Percentiles rank a stretch among this genome's conserved stretches.
These are phyloP conservation scores for Andrena bicolor DNA, from an alignment of 2,888 invertebrate genomes.

Conservation along the genomic window DNA sequence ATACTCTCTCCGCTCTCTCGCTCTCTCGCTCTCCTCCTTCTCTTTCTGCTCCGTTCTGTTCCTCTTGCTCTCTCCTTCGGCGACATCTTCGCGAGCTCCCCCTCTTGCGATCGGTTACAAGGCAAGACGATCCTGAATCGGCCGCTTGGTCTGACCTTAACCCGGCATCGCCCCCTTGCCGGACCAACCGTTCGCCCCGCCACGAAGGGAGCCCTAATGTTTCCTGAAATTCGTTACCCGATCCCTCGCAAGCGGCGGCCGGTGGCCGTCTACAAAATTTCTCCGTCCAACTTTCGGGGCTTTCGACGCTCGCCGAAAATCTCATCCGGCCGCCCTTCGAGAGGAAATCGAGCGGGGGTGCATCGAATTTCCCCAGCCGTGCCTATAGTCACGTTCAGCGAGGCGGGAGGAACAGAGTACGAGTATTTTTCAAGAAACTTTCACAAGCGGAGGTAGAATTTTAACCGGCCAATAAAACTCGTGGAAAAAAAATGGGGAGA, in stretches of 20 bases:
- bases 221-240: constrained; percentile 62
- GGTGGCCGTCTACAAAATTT: constrained; percentile 33
- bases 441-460: neutral
- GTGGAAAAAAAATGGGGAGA: too few relatives aligned
- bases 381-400: neutral
- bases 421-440: too few relatives aligned
- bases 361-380: neutral
- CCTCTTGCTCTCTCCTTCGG: constrained; percentile 30
- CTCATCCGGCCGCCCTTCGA: constrained; percentile 19
- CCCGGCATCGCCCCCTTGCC: constrained; percentile 70
- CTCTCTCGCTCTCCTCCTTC: constrained; percentile 52
- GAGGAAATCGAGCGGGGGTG: constrained; percentile 17
- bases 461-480: neutral
- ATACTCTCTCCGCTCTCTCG: constrained; percentile 75
- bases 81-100: constrained; percentile 47
- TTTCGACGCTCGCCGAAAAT: constrained; percentile 34
- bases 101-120: constrained; percentile 57
- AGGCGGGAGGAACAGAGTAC: neutral
- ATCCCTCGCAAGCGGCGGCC: constrained; percentile 24
- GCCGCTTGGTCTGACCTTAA: constrained; percentile 77
- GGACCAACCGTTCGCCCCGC: constrained; percentile 21
- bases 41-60: constrained; percentile 27
- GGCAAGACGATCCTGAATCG: constrained; percentile 62
- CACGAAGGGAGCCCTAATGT: constrained; percentile 51
- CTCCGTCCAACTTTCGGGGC: constrained; percentile 35